Percentiles rank a stretch among this genome's conserved stretches.
Evolutionary conservation across 92 coral and sea anemone genomes (phyloP).

Genomic region (Epizoanthus rinbou): DNA sequence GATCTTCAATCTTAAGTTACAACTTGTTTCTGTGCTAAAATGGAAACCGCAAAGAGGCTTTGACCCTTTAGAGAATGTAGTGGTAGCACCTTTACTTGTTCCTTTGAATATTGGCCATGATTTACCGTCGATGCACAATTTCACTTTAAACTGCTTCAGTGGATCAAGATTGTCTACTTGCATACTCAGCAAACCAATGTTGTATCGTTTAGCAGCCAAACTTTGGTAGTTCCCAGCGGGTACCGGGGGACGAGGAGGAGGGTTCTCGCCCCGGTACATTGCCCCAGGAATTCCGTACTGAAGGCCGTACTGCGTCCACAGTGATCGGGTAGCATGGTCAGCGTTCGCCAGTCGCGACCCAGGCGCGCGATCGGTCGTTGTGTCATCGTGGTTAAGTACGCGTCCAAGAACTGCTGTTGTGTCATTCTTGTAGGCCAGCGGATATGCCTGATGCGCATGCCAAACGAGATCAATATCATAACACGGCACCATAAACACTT

Average conservation of each 20-base stretch:
- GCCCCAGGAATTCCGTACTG: conserved; percentile 50
- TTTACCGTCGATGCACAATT: conserved; percentile 34
- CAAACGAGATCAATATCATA: conserved; percentile 64
- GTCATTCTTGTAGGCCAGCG: conserved; percentile 50
- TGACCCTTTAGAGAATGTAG: conserved; percentile 2
- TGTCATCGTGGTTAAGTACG: conserved; percentile 56
- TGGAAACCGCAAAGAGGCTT: conserved; percentile 18
- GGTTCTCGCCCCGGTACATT: conserved; percentile 69
- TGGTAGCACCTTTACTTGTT: conserved; percentile 23
- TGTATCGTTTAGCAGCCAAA: conserved; percentile 36
- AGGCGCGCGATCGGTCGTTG: conserved; percentile 50
- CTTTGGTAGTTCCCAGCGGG: conserved; percentile 35
- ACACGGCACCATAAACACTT: conserved; percentile 53
- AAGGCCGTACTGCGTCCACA: conserved; percentile 46
- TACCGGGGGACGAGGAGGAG: neutral
- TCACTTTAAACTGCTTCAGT: conserved; percentile 37
- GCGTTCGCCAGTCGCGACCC: conserved; percentile 51
- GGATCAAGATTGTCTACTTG: conserved; percentile 51
- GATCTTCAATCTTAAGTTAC: conserved; percentile 23
- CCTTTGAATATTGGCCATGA: conserved; percentile 9
- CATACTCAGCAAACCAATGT: conserved; percentile 31
- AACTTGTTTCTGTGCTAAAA: conserved; percentile 13
- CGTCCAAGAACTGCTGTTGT: conserved; percentile 38
- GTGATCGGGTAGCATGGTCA: conserved; percentile 32
- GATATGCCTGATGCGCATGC: conserved; percentile 66